phyloP scores from a whole-genome alignment of 2,888 invertebrate species.

The Lasioglossum villosulum region DNA sequence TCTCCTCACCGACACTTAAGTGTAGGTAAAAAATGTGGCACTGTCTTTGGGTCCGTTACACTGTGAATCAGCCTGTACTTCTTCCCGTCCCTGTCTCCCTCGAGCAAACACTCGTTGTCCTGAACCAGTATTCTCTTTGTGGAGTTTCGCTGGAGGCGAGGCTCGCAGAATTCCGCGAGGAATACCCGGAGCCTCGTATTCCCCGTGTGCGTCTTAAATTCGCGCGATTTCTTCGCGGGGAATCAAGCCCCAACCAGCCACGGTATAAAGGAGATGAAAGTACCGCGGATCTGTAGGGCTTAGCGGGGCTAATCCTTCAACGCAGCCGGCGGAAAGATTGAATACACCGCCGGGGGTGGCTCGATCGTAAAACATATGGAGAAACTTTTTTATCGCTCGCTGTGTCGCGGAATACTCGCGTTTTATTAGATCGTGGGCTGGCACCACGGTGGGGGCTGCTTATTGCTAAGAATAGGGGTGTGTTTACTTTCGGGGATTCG shows the following conservation, averaged over 20 bases:
- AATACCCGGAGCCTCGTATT: background rate
- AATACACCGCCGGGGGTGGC: slow-evolving; percentile 11
- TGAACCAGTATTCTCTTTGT: background rate
- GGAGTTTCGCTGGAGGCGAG: background rate
- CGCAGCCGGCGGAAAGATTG: slow-evolving; percentile 47
- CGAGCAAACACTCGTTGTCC: slow-evolving; percentile 34
- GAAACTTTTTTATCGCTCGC: slow-evolving; percentile 44
- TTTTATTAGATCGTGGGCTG: slow-evolving; percentile 26
- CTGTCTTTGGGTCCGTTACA: background rate
- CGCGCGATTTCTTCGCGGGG: slow-evolving; percentile 46
- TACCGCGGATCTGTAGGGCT: slow-evolving; percentile 45
- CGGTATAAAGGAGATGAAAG: slow-evolving; percentile 35
- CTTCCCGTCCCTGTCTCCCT: background rate
- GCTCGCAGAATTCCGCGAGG: background rate
- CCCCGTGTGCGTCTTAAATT: slow-evolving; percentile 30
- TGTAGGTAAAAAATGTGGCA: background rate
- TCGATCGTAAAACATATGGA: slow-evolving; percentile 37
- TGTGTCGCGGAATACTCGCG: slow-evolving; percentile 12
- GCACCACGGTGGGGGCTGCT: background rate
- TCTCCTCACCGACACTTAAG: background rate
- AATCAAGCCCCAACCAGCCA: slow-evolving; percentile 41
- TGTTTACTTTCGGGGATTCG: background rate
- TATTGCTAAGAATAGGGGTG: background rate
- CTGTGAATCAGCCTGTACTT: background rate
- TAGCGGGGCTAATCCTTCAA: slow-evolving; percentile 55